Base-by-base conservation (phyloP, 1,140 invertebrate genomes). In the Hyles vespertilio region DNA sequence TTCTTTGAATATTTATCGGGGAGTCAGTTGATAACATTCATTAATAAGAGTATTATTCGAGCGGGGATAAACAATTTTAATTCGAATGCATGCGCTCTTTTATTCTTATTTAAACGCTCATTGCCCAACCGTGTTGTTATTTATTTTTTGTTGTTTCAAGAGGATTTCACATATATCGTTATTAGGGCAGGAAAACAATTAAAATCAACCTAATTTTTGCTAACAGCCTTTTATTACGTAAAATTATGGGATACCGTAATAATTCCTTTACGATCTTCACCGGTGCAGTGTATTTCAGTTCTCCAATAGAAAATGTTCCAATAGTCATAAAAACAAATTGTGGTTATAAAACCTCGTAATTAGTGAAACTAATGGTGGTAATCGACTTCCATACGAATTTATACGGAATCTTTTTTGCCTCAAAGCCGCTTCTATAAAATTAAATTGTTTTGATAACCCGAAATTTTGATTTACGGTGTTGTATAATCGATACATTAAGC, bases 291-390 rank as follows among this genome's bases (percentile, higher is more conserved):
- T 59, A 67, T 65, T 74, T 68, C 55, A 69, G 64, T 66, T 70
- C 65, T 59, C 69, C 62, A 74, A 81, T 81, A 79, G 70, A 73
- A 83, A 74, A 79, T 76, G 70, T 79, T 83, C 70, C 68, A 79
- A 82, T 75, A 72, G 67, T 61, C 79, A 79, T 85, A 88, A 88
- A 88, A 84, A 52, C 64, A 68, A 77, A 84, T 80, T 73, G 79
- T 70, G 62, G 76, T 65, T 70, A 69, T 88, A 85, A 86, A 88
- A 79, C 61, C 52, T 67, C 63, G 63, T 82, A 85, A 88, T 88
- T 84, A 88, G 81, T 86, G 81, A 81, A 79, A 84, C 84, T 84
- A 84, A 86, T 81, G 67, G 71, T 51, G 51, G 72, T 79, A 80
- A 84, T 82, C 69, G 71, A 78, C 74, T 84, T 77, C 75, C 63